Percentiles rank a stretch among this genome's conserved stretches.
Evolutionary conservation across 2,888 invertebrate species (phyloP).

Genomic region (Stenurella melanura): DNA sequence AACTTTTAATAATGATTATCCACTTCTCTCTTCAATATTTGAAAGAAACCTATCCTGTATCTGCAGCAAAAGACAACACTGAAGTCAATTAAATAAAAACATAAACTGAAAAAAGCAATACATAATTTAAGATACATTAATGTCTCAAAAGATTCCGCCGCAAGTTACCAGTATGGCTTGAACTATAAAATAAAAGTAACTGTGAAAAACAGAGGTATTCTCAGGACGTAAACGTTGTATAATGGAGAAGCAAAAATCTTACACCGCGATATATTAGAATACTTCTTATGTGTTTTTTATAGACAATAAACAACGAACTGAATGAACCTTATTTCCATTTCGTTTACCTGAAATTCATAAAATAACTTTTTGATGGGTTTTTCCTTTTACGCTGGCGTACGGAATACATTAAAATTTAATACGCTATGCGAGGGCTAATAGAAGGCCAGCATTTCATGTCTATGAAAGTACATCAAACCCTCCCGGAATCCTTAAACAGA

Average conservation of each 20-base stretch:
- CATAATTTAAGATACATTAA: too few relatives aligned
- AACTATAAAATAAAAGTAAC: not conserved
- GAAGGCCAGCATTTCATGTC: constrained; percentile 24
- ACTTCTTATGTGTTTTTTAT: constrained; percentile 22
- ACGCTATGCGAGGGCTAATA: constrained; percentile 48
- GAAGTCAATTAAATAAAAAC: too few relatives aligned
- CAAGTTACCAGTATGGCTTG: not conserved
- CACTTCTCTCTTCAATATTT: too few relatives aligned
- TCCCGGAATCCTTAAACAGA: constrained; percentile 35
- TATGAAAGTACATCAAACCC: constrained; percentile 38
- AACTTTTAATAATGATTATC: too few relatives aligned
- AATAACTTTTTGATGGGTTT: constrained; percentile 52
- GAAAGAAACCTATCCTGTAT: too few relatives aligned
- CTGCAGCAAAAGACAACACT: too few relatives aligned
- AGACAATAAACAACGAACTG: constrained; percentile 23
- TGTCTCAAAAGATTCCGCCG: not conserved
- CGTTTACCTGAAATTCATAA: constrained; percentile 45
- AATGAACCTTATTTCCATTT: constrained; percentile 51
- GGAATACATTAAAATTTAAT: constrained; percentile 54
- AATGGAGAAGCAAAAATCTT: constrained; percentile 19
- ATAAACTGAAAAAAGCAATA: too few relatives aligned
- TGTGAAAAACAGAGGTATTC: not conserved
- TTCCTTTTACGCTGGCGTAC: constrained; percentile 39
- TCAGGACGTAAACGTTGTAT: not conserved
- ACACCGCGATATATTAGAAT: constrained; percentile 7